Evolutionary conservation across 2,888 invertebrate species (phyloP).

Genomic region (Syrphus vitripennis): DNA sequence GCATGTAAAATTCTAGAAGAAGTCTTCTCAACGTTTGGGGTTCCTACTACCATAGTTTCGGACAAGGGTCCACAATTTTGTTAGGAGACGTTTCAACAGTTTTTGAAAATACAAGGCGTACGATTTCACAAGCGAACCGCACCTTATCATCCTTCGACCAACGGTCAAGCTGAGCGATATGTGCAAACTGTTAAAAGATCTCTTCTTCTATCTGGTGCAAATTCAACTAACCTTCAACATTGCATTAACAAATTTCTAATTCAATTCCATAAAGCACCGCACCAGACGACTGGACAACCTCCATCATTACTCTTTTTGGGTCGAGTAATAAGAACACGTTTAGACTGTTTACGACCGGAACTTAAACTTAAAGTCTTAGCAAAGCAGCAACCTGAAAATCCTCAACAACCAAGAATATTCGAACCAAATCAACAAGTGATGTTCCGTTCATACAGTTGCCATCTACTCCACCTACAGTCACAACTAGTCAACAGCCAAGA

Average conservation of each 20-base stretch:
- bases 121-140: background rate
- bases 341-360: constrained; percentile 44
- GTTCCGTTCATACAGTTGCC: constrained; percentile 8
- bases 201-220: background rate
- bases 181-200: background rate
- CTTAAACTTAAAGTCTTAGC: background rate
- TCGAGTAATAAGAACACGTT: constrained; percentile 36
- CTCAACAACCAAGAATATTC: background rate
- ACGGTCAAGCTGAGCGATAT: background rate
- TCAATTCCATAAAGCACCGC: constrained; percentile 54
- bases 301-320: constrained; percentile 55
- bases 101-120: background rate
- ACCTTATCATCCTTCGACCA: too few species aligned
- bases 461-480: constrained; percentile 8
- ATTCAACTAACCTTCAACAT: too few species aligned
- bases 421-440: background rate
- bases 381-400: background rate
- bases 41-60: background rate
- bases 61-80: background rate
- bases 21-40: constrained; percentile 1
- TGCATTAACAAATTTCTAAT: background rate
- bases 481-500: background rate
- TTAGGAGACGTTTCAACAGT: background rate
- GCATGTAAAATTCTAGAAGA: background rate
- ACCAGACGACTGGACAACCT: constrained; percentile 36